Percentiles rank a stretch among this genome's conserved stretches.
phyloP scores from a whole-genome alignment of 1,140 invertebrate species.

The Cydia splendana region DNA sequence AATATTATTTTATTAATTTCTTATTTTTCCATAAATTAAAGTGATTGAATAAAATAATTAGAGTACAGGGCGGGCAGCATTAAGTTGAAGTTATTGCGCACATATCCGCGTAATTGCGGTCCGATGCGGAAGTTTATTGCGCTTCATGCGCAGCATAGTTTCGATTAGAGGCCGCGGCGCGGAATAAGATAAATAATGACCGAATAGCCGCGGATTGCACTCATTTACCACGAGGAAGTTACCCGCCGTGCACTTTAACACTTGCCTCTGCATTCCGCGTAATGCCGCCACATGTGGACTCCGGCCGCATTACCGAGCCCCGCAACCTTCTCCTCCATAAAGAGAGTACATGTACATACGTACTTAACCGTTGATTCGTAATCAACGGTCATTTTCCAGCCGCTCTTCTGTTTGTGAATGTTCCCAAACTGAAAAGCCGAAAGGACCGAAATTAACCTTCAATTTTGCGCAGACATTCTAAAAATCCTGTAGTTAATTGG shows the following conservation, averaged over 20 bases:
- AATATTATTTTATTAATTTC: not conserved
- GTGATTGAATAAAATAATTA: not conserved
- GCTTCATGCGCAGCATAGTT: conserved; percentile 53
- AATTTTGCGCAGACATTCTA: conserved; percentile 2
- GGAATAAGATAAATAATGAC: conserved; percentile 65
- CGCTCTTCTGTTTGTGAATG: not conserved
- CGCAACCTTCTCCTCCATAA: not conserved
- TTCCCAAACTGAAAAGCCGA: not conserved
- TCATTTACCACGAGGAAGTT: conserved; percentile 43
- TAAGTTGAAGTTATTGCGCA: conserved; percentile 42
- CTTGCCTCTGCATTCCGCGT: conserved; percentile 16
- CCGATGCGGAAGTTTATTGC: conserved; percentile 60
- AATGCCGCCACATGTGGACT: conserved; percentile 1
- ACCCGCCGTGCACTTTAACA: conserved; percentile 32
- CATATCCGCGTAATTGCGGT: conserved; percentile 50
- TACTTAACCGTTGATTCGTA: conserved; percentile 21
- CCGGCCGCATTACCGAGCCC: conserved; percentile 1
- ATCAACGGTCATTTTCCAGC: conserved; percentile 7
- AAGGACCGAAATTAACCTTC: not conserved
- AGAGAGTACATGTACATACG: not conserved
- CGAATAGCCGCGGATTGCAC: conserved; percentile 39
- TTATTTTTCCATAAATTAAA: not conserved
- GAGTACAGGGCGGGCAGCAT: conserved; percentile 33
- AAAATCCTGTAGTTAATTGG: conserved; percentile 12
- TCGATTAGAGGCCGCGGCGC: conserved; percentile 53